These are phyloP conservation scores for Xylota sylvarum DNA, from an alignment of 2,888 invertebrate genomes.

Conservation along the genomic window DNA sequence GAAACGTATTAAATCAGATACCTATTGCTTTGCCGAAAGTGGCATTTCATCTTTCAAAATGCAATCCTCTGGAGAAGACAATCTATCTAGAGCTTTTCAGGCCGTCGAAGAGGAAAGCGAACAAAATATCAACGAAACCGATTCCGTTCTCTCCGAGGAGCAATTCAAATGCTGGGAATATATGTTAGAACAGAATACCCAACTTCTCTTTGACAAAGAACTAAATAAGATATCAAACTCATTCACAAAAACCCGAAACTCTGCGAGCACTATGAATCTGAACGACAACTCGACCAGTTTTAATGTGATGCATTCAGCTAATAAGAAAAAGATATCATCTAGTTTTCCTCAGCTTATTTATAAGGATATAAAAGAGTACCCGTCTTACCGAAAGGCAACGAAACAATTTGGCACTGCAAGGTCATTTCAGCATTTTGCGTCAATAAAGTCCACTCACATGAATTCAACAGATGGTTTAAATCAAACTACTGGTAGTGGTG, in stretches of 20 bases:
- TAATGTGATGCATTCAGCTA: conserved; percentile 81
- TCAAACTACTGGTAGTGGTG: conserved; percentile 88
- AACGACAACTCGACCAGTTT: conserved; percentile 72
- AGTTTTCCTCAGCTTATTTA: conserved; percentile 89
- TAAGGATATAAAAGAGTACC: conserved; percentile 79
- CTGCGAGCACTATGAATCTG: conserved; percentile 68
- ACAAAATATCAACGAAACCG: conserved; percentile 85
- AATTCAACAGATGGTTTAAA: conserved; percentile 86
- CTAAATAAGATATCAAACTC: conserved; percentile 91
- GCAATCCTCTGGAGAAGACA: conserved; percentile 34
- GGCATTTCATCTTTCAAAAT: conserved; percentile 78
- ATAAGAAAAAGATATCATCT: conserved; percentile 87
- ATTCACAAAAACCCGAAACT: conserved; percentile 84
- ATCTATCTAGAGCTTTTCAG: conserved; percentile 47
- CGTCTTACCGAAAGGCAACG: conserved; percentile 85
- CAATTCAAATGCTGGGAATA: conserved; percentile 97
- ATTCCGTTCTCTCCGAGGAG: conserved; percentile 90
- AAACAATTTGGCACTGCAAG: conserved; percentile 93
- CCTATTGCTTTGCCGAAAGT: conserved; percentile 83
- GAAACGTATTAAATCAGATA: conserved; percentile 81
- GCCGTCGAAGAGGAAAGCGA: conserved; percentile 88
- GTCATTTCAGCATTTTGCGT: conserved; percentile 90
- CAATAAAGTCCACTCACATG: conserved; percentile 82
- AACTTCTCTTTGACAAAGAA: conserved; percentile 94
- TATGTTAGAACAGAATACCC: conserved; percentile 96